Base-by-base conservation (phyloP, 2,113 vertebrate genomes). In the Cygnus buccinator region DNA sequence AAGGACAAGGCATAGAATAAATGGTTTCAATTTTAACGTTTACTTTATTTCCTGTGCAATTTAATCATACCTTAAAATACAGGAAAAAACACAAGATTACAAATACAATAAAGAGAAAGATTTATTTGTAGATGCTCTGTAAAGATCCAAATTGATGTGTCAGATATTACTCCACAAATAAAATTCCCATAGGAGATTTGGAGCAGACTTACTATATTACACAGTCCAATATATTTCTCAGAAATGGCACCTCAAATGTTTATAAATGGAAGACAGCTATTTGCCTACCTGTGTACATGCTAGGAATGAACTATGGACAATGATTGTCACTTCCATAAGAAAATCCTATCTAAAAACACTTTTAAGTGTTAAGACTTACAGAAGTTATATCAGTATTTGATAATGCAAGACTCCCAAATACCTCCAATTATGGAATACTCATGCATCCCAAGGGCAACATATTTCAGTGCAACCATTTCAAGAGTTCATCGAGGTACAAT, bases 191-290 rank as follows among this genome's bases (percentile, higher is more conserved):
- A 33, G 33, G 22, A 57, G 41, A 61, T 37, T 3, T 50, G 16
- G 23, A 13, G 44, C 31, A 46, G 52, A 22, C 22, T 62, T 44
- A 17, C 43, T 3, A 0, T 9, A 44, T 26, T 73, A 65, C 19
- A 59, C 10, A 11, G 11, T n/a, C 31, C 43, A 17, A 62, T 8
- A 29, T 35, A 58, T 29, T 33, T 28, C 71, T 54, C 58, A 76
- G 19, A 84, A 61, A 71, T 25, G 18, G 80, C 48, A 59, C 55
- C 65, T 54, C 25, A 57, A 33, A 75, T 31, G 46, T 61, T 78
- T 79, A 61, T 84, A 93, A 91, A 85, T 61, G 87, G 48, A 39
- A 94, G 85, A 48, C 37, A 29, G 71, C 70, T 85, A 73, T 76
- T 92, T 68, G 84, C 43, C 23, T 67, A 62, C 18, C n/a, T 90